Evolutionary conservation across 2,888 invertebrate species (phyloP).

Genomic region (Apeira syringaria): DNA sequence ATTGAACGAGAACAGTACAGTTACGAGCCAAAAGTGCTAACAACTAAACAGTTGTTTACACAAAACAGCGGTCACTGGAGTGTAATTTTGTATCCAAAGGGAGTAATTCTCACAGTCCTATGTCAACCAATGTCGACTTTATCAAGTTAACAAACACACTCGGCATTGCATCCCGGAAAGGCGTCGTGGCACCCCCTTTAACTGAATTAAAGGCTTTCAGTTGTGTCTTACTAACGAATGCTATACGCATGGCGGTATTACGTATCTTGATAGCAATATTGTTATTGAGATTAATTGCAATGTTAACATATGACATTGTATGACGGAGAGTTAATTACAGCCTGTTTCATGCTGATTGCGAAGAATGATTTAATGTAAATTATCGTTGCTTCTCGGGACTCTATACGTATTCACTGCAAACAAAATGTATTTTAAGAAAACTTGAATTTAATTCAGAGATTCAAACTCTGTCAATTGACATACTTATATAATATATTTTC

Average conservation of each 20-base stretch:
- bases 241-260: conserved; percentile 39
- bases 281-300: background rate
- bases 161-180: conserved; percentile 26
- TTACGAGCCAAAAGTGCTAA: no score
- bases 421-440: no score
- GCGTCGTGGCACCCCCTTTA: conserved; percentile 54
- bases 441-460: no score
- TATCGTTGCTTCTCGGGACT: no score
- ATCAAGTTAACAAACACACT: conserved; percentile 20
- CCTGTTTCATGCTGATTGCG: no score
- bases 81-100: conserved; percentile 14
- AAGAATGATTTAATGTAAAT: no score
- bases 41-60: background rate
- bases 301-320: no score
- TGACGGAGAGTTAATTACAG: no score
- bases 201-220: conserved; percentile 75
- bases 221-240: conserved; percentile 71
- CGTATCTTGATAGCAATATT: conserved; percentile 33
- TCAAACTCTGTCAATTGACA: no score
- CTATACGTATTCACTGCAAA: no score
- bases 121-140: conserved; percentile 22
- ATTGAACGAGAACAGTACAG: no score
- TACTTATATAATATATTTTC: no score
- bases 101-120: conserved; percentile 8
- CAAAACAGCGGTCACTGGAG: background rate